Percentiles rank a stretch among this genome's conserved stretches.
Evolutionary conservation across 2,113 vertebrate species (phyloP).

Genomic region (Pachypanchax playfairii): DNA sequence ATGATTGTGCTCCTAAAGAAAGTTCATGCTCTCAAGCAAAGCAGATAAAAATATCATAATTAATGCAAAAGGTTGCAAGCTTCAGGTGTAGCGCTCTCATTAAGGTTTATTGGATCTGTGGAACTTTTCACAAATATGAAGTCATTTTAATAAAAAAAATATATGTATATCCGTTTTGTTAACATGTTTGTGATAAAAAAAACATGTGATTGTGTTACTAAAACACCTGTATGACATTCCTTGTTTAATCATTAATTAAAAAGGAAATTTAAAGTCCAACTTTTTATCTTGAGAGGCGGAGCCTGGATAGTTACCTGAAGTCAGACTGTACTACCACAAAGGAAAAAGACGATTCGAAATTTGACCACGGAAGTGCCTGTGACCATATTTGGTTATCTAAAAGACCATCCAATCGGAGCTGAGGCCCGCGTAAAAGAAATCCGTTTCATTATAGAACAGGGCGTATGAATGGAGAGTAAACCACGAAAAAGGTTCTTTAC

Average conservation of each 20-base stretch:
- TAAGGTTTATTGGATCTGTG: background rate
- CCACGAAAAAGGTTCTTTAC: background rate
- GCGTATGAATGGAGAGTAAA: background rate
- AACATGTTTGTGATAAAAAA: too few relatives aligned
- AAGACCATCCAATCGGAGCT: background rate
- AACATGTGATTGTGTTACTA: too few relatives aligned
- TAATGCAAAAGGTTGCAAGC: background rate
- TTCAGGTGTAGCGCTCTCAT: background rate
- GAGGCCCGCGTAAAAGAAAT: background rate
- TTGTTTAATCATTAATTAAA: too few relatives aligned
- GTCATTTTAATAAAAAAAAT: background rate
- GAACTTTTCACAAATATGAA: background rate
- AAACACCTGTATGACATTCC: too few relatives aligned
- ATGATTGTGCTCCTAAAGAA: background rate
- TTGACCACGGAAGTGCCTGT: background rate
- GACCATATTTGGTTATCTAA: conserved; percentile 4
- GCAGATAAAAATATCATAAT: background rate
- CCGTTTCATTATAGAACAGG: background rate
- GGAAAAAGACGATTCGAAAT: background rate
- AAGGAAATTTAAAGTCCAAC: too few relatives aligned
- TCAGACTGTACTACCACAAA: too few relatives aligned
- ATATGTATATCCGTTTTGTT: background rate
- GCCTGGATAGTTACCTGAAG: too few relatives aligned
- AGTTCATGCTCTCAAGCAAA: background rate
- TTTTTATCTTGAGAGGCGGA: too few relatives aligned